These are phyloP conservation scores for Murina feae DNA, from an alignment of 2,113 vertebrate species.

Conservation along the genomic window DNA sequence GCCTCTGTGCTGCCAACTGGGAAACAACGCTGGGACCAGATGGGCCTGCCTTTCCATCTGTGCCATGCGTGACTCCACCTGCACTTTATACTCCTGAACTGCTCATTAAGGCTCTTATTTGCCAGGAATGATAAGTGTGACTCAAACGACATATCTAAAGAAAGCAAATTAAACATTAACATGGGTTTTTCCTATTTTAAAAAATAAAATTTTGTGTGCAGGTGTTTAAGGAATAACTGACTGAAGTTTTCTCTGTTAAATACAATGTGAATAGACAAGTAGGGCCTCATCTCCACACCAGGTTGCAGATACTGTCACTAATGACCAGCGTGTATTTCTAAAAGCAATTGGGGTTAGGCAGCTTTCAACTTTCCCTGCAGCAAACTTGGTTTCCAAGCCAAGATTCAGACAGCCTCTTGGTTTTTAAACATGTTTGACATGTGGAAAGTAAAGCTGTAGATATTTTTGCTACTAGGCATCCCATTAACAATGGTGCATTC, in stretches of 20 bases:
- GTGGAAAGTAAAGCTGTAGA: neutral
- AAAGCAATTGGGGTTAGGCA: constrained; percentile 45
- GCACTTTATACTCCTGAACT: neutral
- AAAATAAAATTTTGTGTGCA: neutral
- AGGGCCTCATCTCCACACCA: neutral
- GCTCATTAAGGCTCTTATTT: neutral
- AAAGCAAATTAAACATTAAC: constrained; percentile 24
- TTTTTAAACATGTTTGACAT: constrained; percentile 56
- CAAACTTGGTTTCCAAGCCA: constrained; percentile 67
- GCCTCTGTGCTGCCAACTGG: neutral
- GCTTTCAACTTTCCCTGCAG: constrained; percentile 52
- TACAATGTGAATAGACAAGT: neutral
- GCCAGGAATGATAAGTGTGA: neutral
- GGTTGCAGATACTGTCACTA: neutral
- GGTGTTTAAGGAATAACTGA: neutral
- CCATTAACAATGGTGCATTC: neutral
- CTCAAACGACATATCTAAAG: neutral
- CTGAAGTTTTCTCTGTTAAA: neutral
- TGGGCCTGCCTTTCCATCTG: neutral
- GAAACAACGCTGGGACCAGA: neutral
- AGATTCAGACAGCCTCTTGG: constrained; percentile 38
- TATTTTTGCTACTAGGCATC: neutral
- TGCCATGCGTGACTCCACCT: neutral
- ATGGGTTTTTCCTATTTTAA: neutral
- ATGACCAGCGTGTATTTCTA: constrained; percentile 37